A percentile compares a stretch with the other conserved stretches of the same genome.
These are phyloP conservation scores for Redunca redunca DNA, from an alignment of 2,113 vertebrate species.

Conservation along the genomic window DNA sequence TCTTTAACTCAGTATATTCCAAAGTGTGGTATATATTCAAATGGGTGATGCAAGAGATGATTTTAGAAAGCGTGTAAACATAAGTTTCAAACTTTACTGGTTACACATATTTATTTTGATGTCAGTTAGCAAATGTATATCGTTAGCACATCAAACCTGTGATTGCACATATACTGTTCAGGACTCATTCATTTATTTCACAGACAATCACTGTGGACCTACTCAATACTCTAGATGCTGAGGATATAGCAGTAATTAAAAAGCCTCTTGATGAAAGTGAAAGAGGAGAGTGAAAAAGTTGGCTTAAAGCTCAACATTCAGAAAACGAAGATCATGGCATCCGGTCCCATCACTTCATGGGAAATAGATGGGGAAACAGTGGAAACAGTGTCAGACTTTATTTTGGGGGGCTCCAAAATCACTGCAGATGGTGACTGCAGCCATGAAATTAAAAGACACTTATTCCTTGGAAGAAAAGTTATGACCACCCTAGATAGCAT, in stretches of 20 bases:
- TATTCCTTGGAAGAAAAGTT: too few species aligned
- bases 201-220: neutral
- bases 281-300: too few species aligned
- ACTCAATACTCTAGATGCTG: neutral
- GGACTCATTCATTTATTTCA: neutral
- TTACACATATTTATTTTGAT: neutral
- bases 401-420: too few species aligned
- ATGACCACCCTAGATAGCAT: too few species aligned
- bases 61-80: neutral
- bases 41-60: neutral
- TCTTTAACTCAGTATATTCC: neutral
- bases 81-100: neutral
- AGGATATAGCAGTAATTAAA: neutral
- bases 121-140: neutral
- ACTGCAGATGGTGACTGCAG: too few species aligned
- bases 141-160: neutral
- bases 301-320: too few species aligned
- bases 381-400: too few species aligned
- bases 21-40: neutral
- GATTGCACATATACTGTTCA: neutral
- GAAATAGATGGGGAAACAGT: too few species aligned
- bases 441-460: too few species aligned
- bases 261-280: too few species aligned
- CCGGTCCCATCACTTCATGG: too few species aligned
- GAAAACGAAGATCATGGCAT: too few species aligned